Base-by-base conservation (phyloP, 1,140 invertebrate species). In the Helicoverpa zea region DNA sequence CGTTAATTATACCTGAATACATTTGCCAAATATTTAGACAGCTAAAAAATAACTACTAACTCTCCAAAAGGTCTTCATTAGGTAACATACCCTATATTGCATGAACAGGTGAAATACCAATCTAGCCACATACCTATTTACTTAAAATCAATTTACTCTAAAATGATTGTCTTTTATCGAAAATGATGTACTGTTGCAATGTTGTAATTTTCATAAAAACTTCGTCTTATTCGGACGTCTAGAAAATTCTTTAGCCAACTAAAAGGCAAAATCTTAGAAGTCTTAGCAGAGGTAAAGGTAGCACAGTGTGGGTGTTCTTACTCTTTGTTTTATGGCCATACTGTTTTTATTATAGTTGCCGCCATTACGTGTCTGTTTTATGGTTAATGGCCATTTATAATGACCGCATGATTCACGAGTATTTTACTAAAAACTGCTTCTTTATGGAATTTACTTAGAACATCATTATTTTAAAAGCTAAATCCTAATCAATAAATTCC, bases 301-400 rank as follows among this genome's bases (percentile, higher is more conserved):
- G 49, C 74, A 13, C 23, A 52, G 47, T 52, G 59, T 77, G 74
- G 74, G 74, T 77, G 74, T 77, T 64, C 59, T 77, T 66, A 49
- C 54, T 23, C 74, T 76, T 76, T 76, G 74, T 76, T 76, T 76
- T 76, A 76, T 52, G 59, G 47, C 35, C 47, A 63, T 76, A 66
- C 74, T 52, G 23, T 64, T 77, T 77, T 77, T 77, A 77, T 77
- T 63, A 77, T 64, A 54, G 74, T 64, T 35, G 74, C 61, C 59
- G 61, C 74, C 29, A 77, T 66, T 52, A 77, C 47, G 74, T 77
- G 74, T 63, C 74, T n/a, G 23, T 64, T 77, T 77, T 77, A 66
- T 52, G 23, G 47, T 12, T 54, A 77, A 77, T 49, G 61, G 74
- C 29, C 61, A 66, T 77, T 64, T 64, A 61, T 76, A 77, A 77